Base-by-base conservation (phyloP, 1,140 invertebrate genomes). In the Scaptomyza graminum region DNA sequence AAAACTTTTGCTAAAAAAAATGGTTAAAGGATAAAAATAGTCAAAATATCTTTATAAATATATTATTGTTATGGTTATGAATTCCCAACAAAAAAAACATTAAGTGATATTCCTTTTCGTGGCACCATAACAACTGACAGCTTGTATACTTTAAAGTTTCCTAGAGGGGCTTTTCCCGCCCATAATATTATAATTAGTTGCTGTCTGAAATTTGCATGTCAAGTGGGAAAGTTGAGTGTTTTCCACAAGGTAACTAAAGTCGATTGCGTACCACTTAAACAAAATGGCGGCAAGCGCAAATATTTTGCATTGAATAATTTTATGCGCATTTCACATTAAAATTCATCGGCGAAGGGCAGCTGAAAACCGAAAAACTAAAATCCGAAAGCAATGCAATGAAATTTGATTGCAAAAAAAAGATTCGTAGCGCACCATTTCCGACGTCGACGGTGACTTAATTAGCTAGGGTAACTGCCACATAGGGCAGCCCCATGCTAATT, bases 261-360 rank as follows among this genome's bases (percentile, higher is more conserved):
- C 76, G 57, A 73, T 72, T 52, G 28, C 54, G 52, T 7, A 34
- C 54, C 62, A 70, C 64, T 77, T 70, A 55, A 81, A 68, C 57
- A 56, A 87, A 87, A 81, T 82, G 77, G 62, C 78, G 56, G 28
- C 69, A 49, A 64, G 47, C 25, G 69, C 51, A 74, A 75, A 87
- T 85, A 78, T 78, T 87, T 75, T 87, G 68, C 78, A 87, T 79
- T 88, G 78, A 83, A 87, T 87, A 88, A 87, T 88, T 88, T 69
- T 56, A 50, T 70, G 74, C 56, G 83, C 67, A 39, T 63, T 64
- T 64, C 66, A 44, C 61, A 77, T 81, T 87, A 71, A 87, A 85
- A 87, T 54, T 74, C 59, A 73, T 47, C 12, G 28, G 31, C 7
- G 31, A 34, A 57, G 51, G 49, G 25, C 22, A 2, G 8, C 9